A percentile compares a stretch with the other conserved stretches of the same genome.
Conservation (phyloP, 2,113 vertebrate genomes). For the Okapia johnstoni region DNA sequence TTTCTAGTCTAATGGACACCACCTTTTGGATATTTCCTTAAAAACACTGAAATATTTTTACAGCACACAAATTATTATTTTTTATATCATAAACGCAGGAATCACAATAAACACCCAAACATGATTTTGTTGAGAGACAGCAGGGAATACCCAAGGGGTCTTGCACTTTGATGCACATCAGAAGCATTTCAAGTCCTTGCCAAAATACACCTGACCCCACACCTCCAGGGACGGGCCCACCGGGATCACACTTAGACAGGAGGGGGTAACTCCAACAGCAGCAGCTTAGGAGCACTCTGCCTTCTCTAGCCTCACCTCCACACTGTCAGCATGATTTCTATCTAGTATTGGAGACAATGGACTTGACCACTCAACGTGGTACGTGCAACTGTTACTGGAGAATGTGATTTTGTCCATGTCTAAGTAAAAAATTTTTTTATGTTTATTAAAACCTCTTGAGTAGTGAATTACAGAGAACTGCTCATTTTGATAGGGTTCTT, state of each 20-base stretch:
- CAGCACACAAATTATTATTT: background rate
- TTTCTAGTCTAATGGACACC: background rate
- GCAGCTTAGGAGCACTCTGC: background rate
- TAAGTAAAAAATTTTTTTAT: background rate
- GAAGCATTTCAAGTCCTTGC: background rate
- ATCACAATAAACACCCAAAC: background rate
- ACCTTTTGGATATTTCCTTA: background rate
- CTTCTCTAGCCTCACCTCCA: background rate
- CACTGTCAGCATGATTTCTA: background rate
- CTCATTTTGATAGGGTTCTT: background rate
- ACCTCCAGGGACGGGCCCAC: background rate
- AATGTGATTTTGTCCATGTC: background rate
- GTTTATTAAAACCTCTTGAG: background rate
- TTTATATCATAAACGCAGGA: background rate
- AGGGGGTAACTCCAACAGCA: background rate
- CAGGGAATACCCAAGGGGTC: background rate
- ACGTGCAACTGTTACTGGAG: background rate
- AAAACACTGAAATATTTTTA: background rate
- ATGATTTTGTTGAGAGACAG: conserved; percentile 17
- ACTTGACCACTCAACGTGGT: background rate
- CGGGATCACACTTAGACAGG: background rate
- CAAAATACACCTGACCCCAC: background rate
- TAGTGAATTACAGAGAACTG: background rate
- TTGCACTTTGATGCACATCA: background rate
- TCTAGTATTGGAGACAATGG: background rate